Conservation (phyloP, 2,113 vertebrate species). For the Pan troglodytes region DNA sequence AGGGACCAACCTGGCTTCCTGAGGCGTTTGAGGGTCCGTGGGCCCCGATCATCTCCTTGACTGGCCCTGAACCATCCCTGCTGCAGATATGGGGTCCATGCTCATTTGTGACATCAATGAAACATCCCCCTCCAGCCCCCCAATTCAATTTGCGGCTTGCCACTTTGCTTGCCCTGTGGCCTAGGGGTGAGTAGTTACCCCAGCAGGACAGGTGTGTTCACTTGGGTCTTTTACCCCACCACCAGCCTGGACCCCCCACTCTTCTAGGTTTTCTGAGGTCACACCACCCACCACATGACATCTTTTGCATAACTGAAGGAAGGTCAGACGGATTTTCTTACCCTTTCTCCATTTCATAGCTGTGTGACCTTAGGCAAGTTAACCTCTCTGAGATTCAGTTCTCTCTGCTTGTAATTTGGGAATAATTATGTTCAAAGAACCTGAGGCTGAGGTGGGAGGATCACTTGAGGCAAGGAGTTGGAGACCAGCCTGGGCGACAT, state of each 20-base stretch:
- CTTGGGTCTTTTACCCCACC: neutral
- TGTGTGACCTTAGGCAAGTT: conserved; percentile 35
- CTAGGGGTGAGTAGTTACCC: neutral
- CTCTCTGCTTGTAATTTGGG: no score
- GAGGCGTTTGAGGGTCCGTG: neutral
- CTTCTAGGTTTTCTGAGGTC: neutral
- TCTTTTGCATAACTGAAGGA: neutral
- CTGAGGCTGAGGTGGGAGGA: no score
- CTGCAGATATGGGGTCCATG: neutral
- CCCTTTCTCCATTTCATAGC: neutral
- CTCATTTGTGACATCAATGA: neutral
- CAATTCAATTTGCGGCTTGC: neutral
- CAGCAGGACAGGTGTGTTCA: neutral
- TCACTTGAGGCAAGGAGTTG: no score
- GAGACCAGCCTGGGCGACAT: no score
- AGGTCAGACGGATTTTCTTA: neutral
- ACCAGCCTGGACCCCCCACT: neutral
- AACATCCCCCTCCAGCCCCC: neutral
- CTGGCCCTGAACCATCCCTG: neutral
- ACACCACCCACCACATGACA: no score
- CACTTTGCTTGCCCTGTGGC: neutral
- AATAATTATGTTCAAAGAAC: neutral
- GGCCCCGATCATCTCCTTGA: neutral
- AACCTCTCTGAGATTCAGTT: neutral
- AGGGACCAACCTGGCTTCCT: neutral